Evolutionary conservation across 2,113 vertebrate species (phyloP), one percentile per base, ranked within the genome.

Genomic region (Misgurnus mizolepis): DNA sequence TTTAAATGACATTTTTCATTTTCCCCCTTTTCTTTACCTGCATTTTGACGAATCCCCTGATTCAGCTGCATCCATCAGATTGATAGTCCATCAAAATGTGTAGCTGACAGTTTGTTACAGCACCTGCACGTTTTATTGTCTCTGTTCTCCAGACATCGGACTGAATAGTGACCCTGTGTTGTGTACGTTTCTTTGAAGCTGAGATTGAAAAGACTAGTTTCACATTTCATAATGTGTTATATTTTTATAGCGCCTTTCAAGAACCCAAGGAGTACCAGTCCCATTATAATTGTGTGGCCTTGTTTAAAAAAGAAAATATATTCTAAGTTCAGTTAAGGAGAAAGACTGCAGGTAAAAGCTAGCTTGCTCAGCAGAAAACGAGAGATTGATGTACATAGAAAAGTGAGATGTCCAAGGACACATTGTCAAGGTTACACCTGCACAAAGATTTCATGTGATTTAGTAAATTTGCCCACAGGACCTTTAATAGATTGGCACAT

Each of bases 381-480:
- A 49, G 62, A 80, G 72, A 82, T 82, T 76, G 72, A 84, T 85
- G 80, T 67, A 55, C 55, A 18, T 79, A 60, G 22, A 76, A 84
- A 70, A 56, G 41, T 66, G 67, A 72, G 53, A 76, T 65, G 22
- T 66, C 53, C 45, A 53, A 82, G 80, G 67, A 41, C 77, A 39
- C 39, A 64, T 66, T 76, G 15, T 67, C 61, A 85, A 80, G 80
- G 80, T 76, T 76, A 81, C 41, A 34, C 55, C 50, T 55, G 61
- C 47, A 49, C 22, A 69, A 70, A 53, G 66, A 62, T 67, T 82
- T 71, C 11, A 72, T 34, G 12, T 79, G 58, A 79, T 81, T 75
- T 81, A 69, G 61, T 70, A 66, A 56, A 72, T 75, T 75, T 58
- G 18, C 74, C 56, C 79, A 78, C 61, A 76, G 70, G 76, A 76